Percentiles rank a stretch among this genome's conserved stretches.
Evolutionary conservation across 2,797 vertebrate genomes (phyloP).

Genomic region (Cuniculus paca): DNA sequence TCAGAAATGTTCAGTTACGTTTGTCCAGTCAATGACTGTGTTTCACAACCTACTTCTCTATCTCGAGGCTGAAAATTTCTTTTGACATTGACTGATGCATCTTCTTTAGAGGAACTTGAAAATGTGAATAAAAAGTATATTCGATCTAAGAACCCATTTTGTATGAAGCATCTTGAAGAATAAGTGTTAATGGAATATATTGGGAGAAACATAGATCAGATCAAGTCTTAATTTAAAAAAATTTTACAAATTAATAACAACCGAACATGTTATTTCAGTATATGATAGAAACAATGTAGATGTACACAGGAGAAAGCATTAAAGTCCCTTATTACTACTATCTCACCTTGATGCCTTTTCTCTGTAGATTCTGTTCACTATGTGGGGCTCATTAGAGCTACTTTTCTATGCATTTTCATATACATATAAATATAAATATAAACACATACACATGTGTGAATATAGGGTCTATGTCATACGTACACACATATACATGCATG

Average conservation of each 20-base stretch:
- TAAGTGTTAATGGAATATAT: background rate
- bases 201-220: background rate
- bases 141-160: slow-evolving; percentile 32
- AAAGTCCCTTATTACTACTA: background rate
- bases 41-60: background rate
- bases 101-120: background rate
- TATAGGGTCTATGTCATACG: background rate
- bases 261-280: background rate
- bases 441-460: background rate
- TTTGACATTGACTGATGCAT: slow-evolving; percentile 20
- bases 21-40: slow-evolving; percentile 12
- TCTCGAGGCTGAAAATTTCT: slow-evolving; percentile 31
- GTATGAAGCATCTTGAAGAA: background rate
- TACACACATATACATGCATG: background rate
- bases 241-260: background rate
- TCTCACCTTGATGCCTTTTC: background rate
- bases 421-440: too few species aligned
- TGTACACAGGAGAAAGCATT: background rate
- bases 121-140: slow-evolving; percentile 2
- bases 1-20: slow-evolving; percentile 22
- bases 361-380: too few species aligned
- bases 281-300: background rate
- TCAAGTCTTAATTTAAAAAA: background rate
- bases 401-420: background rate
- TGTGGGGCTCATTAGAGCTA: background rate